These are phyloP conservation scores for Myocastor coypus DNA, from an alignment of 2,113 vertebrate genomes.

Conservation along the genomic window DNA sequence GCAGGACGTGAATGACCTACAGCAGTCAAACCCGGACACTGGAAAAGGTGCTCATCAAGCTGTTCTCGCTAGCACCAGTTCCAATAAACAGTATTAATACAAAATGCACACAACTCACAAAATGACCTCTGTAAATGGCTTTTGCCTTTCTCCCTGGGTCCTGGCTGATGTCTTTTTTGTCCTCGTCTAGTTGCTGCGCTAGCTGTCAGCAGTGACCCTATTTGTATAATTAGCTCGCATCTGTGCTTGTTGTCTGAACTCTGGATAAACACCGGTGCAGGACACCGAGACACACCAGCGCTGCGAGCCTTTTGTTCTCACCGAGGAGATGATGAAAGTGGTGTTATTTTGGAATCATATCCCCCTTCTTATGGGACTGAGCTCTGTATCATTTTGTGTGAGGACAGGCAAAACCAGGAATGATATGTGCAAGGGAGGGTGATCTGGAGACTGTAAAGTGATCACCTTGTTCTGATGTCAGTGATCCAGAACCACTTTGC, in stretches of 20 bases:
- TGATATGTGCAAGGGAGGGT: not conserved
- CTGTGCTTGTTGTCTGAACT: not conserved
- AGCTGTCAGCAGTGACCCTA: constrained; percentile 22
- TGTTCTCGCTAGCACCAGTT: not conserved
- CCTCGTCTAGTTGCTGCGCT: constrained; percentile 1
- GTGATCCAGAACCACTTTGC: constrained; percentile 34
- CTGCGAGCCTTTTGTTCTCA: not conserved
- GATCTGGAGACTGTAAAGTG: constrained; percentile 15
- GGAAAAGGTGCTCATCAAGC: not conserved
- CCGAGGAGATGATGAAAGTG: not conserved
- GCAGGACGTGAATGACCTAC: not conserved
- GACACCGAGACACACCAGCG: not conserved
- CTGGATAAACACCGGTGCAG: not conserved
- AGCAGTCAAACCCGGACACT: not conserved
- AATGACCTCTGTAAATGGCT: not conserved
- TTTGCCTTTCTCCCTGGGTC: not conserved
- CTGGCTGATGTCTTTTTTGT: constrained; percentile 46
- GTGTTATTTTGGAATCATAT: not conserved
- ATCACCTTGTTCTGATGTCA: not conserved
- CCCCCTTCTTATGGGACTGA: not conserved
- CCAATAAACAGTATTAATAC: not conserved
- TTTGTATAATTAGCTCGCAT: constrained; percentile 51
- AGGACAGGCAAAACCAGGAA: constrained; percentile 63
- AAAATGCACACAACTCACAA: not conserved
- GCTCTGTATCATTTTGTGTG: not conserved